Conservation (phyloP, 2,113 vertebrate genomes). For the Oreotrochilus melanogaster region DNA sequence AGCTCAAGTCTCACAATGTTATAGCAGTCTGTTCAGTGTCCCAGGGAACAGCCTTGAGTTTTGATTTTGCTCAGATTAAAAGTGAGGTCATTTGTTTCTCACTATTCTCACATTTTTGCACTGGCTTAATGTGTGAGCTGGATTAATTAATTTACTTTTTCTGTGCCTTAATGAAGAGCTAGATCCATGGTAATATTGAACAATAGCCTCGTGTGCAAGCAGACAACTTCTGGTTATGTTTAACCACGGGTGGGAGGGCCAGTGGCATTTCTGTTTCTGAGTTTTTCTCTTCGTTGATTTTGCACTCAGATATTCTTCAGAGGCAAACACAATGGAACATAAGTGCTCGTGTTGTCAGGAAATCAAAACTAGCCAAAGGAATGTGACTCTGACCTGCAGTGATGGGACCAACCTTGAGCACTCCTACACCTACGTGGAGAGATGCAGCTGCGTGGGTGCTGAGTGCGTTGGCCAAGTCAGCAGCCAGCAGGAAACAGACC, state of each 20-base stretch:
- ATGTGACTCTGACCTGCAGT: slow-evolving; percentile 58
- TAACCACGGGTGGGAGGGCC: not conserved
- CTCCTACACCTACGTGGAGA: slow-evolving; percentile 68
- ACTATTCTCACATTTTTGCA: not conserved
- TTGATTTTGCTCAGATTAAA: not conserved
- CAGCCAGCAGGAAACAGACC: not conserved
- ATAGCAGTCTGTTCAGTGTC: not conserved
- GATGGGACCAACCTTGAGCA: slow-evolving; percentile 52
- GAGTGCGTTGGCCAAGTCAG: not conserved
- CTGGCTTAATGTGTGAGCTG: not conserved
- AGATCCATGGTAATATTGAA: not conserved
- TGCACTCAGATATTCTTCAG: slow-evolving; percentile 73
- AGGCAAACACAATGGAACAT: slow-evolving; percentile 4
- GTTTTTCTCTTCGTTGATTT: not conserved
- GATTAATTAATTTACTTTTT: not conserved
- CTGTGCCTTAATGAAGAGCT: not conserved
- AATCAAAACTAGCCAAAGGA: slow-evolving; percentile 45
- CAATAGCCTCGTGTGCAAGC: not conserved
- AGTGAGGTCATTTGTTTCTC: not conserved
- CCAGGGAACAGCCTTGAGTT: not conserved
- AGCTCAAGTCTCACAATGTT: not conserved
- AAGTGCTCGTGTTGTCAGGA: slow-evolving; percentile 78
- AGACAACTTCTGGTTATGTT: not conserved
- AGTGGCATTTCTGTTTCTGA: not conserved
- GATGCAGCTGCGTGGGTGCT: slow-evolving; percentile 69